Evolutionary conservation across 2,888 invertebrate genomes (phyloP), one percentile per base, ranked within the genome.

Genomic region (Tromatobia lineatoria): DNA sequence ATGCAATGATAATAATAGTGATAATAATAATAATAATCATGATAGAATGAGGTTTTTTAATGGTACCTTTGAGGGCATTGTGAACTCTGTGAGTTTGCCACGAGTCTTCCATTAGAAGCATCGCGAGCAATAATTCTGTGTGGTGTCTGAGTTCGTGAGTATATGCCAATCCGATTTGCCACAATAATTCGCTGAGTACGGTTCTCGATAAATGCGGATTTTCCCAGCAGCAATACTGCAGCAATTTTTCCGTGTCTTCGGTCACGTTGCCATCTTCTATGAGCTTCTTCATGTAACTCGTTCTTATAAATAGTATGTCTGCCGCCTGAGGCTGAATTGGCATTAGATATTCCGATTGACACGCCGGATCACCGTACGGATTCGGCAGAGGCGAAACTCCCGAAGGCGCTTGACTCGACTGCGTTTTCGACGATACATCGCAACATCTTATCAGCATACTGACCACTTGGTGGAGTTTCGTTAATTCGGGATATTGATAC

Each of bases 161-260:
- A 94, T 98, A 99, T 2, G 98, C 98, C 89, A 96, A 96, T 4
- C 96, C 96, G 87, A 97, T 96, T 93, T 98, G 98, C 98, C 98
- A 98, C 80, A 99, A 94, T 59, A 99, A 94, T 94, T 99, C 99
- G 61, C 97, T 96, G 50, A 99, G 95, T 67, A 98, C 98, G 20
- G 96, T 96, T 86, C 98, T 96, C 42, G 99, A 99, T 94, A 99
- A 98, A 88, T 97, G 97, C 29, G 98, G 98, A 94, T 99, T 99
- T 94, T 99, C 99, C 99, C 99, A 99, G 91, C 98, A 98, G 93
- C 98, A 96, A 94, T 98, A 99, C 95, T 99, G 98, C 50, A 99
- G 94, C 83, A 99, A 94, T 92, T 98, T 97, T 61, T 98, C 95
- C 3, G 98, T 97, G 88, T 99, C 99, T 87, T 99, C 99, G 69